A percentile compares a stretch with the other conserved stretches of the same genome.
phyloP scores from a whole-genome alignment of 2,797 vertebrate genomes.

The Onychomys arenicola region DNA sequence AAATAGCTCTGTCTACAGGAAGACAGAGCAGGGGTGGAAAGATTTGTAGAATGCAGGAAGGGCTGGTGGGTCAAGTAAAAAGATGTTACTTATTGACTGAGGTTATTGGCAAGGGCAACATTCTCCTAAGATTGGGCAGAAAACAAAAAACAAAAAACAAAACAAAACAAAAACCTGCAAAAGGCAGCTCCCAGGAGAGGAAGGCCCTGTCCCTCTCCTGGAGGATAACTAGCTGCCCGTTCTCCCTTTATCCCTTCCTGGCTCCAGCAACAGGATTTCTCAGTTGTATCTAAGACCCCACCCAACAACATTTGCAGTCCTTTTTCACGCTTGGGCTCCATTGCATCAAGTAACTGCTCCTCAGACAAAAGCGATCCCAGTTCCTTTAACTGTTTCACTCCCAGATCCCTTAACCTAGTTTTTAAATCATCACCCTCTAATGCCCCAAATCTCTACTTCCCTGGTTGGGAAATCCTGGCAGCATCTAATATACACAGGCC shows the following conservation, averaged over 20 bases:
- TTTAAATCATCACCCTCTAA: slow-evolving; percentile 48
- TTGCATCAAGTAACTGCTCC: slow-evolving; percentile 61
- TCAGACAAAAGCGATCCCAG: slow-evolving; percentile 62
- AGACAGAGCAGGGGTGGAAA: neutral
- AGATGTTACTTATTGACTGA: neutral
- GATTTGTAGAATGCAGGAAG: neutral
- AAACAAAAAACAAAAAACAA: no score
- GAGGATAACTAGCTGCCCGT: neutral
- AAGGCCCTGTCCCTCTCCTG: neutral
- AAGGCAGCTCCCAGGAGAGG: neutral
- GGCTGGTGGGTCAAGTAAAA: slow-evolving; percentile 35
- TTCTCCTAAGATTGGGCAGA: neutral
- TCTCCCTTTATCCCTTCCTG: no score
- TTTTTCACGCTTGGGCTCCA: slow-evolving; percentile 14
- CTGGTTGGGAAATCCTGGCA: slow-evolving; percentile 63
- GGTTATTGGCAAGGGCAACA: neutral
- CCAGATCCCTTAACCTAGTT: slow-evolving; percentile 68
- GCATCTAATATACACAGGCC: neutral
- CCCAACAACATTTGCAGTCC: neutral
- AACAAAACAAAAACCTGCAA: neutral
- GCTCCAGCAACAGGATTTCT: neutral
- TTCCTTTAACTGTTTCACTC: slow-evolving; percentile 72
- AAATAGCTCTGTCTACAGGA: slow-evolving; percentile 33
- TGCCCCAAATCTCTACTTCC: slow-evolving; percentile 40
- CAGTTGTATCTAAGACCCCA: neutral